These are phyloP conservation scores for Anguilla rostrata DNA, from an alignment of 2,113 vertebrate genomes.

Conservation along the genomic window DNA sequence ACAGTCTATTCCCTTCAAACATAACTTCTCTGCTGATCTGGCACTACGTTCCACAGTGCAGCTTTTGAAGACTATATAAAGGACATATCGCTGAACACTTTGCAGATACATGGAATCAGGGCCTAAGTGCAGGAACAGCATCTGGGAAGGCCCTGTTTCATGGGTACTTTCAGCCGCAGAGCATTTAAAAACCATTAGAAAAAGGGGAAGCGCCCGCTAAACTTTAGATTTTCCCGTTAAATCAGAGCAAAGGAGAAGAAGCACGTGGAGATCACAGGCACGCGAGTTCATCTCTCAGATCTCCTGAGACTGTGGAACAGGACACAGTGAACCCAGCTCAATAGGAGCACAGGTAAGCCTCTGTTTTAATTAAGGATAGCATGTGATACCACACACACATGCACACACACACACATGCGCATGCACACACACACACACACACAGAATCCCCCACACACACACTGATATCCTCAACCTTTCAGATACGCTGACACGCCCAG, in stretches of 20 bases:
- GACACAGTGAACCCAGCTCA: slow-evolving; percentile 50
- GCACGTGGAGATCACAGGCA: neutral
- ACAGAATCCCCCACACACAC: neutral
- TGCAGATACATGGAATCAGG: neutral
- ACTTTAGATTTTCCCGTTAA: neutral
- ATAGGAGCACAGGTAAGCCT: neutral
- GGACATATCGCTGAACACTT: neutral
- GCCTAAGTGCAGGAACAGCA: neutral
- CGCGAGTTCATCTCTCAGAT: no score
- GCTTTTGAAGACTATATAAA: neutral
- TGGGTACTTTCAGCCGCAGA: neutral
- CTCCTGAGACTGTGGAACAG: slow-evolving; percentile 42
- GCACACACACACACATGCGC: neutral
- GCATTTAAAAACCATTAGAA: neutral
- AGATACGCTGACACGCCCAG: neutral
- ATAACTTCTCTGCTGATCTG: neutral
- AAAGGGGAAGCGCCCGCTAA: neutral
- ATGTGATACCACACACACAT: neutral
- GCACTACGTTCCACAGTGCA: neutral
- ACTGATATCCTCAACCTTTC: slow-evolving; percentile 50
- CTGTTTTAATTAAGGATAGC: neutral
- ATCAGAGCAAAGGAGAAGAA: neutral
- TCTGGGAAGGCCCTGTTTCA: neutral
- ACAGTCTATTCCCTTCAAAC: neutral
- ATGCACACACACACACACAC: slow-evolving; percentile 49